These are phyloP conservation scores for Tragelaphus oryx DNA, from an alignment of 2,797 vertebrate species.

Conservation along the genomic window DNA sequence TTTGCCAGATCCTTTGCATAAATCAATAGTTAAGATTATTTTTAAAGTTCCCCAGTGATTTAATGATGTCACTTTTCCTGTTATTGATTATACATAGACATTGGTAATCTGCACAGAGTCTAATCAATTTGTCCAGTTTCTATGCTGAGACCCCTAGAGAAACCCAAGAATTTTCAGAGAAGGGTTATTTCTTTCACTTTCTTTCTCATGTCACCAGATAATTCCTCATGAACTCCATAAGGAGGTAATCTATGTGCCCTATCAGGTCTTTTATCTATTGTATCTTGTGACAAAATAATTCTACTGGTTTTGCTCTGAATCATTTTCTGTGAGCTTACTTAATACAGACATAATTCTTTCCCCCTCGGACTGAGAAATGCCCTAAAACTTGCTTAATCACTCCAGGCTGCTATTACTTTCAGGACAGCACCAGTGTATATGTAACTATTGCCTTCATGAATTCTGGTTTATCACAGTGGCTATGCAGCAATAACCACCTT, in stretches of 20 bases:
- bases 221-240: background rate
- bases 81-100: background rate
- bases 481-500: background rate
- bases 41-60: background rate
- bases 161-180: background rate
- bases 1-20: slow-evolving; percentile 12
- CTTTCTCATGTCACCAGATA: background rate
- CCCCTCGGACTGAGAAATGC: background rate
- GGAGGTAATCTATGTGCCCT: background rate
- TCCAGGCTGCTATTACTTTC: background rate
- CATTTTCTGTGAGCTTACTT: slow-evolving; percentile 19
- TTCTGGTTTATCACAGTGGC: background rate
- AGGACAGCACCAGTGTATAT: background rate
- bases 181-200: slow-evolving; percentile 1
- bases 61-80: background rate
- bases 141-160: background rate
- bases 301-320: background rate
- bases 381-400: background rate
- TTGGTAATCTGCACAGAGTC: background rate
- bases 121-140: background rate
- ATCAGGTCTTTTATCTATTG: background rate
- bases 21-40: slow-evolving; percentile 5
- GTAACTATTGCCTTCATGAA: background rate
- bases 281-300: slow-evolving; percentile 16
- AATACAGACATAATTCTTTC: background rate